These are phyloP conservation scores for Pipra filicauda DNA, from an alignment of 2,113 vertebrate genomes.

Conservation along the genomic window DNA sequence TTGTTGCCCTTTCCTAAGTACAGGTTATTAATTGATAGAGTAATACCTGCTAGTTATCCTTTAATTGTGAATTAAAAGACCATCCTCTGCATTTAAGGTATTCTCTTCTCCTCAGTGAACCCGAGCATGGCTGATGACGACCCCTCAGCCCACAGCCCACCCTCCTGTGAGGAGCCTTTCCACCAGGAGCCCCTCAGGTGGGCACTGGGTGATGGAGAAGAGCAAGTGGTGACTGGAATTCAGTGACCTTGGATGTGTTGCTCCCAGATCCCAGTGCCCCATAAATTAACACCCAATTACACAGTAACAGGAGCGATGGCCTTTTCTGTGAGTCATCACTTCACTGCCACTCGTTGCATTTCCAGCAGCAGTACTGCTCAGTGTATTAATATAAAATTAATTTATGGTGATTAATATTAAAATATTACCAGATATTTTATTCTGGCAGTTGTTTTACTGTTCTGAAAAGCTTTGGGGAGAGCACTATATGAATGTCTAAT, in stretches of 20 bases:
- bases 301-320: neutral
- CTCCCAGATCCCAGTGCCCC: neutral
- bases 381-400: slow-evolving; percentile 53
- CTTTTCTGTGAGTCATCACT: slow-evolving; percentile 17
- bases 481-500: slow-evolving; percentile 4
- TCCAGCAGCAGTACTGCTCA: neutral
- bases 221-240: neutral
- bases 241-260: neutral
- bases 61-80: neutral
- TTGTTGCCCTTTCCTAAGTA: neutral
- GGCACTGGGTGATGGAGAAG: neutral
- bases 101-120: neutral
- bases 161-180: neutral
- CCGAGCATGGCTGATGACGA: neutral
- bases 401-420: slow-evolving; percentile 66
- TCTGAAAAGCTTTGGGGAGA: slow-evolving; percentile 19
- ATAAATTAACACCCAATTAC: slow-evolving; percentile 34
- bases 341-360: slow-evolving; percentile 19
- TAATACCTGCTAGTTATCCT: neutral
- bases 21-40: neutral
- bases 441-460: slow-evolving; percentile 21
- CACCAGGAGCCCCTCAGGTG: accelerated
- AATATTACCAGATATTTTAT: slow-evolving; percentile 61
- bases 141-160: neutral
- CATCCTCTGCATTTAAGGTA: neutral